Conservation (phyloP, 2,113 vertebrate genomes). For the Forbesichthys papilliferus region DNA sequence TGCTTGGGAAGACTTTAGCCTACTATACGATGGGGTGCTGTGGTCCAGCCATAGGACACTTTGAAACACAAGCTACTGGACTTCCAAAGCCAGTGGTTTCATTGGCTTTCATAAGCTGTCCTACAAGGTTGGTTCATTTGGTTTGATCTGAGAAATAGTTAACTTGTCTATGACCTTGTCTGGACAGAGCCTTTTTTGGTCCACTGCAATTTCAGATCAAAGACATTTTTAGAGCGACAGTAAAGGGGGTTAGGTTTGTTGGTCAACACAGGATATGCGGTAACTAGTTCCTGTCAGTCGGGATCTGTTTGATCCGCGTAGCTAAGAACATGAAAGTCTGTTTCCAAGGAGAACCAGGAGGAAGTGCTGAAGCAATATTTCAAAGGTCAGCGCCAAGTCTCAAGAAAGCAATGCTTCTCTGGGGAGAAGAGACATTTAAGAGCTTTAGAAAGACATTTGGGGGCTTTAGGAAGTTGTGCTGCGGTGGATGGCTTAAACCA, state of each 20-base stretch:
- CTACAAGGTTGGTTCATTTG: background rate
- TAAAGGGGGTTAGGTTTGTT: conserved; percentile 21
- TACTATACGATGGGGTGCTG: background rate
- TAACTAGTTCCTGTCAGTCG: conserved; percentile 35
- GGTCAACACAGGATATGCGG: conserved; percentile 30
- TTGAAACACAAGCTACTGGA: background rate
- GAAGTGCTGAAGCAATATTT: conserved; percentile 42
- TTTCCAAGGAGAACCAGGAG: conserved; percentile 44
- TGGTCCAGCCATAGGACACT: background rate
- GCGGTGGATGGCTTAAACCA: background rate
- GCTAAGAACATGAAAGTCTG: conserved; percentile 37
- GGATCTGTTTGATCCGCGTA: conserved; percentile 58
- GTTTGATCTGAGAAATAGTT: conserved; percentile 8
- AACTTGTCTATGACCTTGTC: background rate
- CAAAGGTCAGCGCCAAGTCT: conserved; percentile 54
- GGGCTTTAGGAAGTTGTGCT: conserved; percentile 22
- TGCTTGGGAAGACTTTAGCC: background rate
- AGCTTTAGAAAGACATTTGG: conserved; percentile 37
- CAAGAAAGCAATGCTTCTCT: conserved; percentile 24
- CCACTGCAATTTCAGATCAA: background rate
- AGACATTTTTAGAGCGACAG: conserved; percentile 5
- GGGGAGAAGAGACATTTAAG: conserved; percentile 1
- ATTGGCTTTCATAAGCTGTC: background rate
- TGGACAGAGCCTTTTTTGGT: background rate
- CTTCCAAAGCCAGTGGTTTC: background rate